Conservation (phyloP, 35 echinoderm and acorn worm species). For the Strongylocentrotus purpuratus region DNA sequence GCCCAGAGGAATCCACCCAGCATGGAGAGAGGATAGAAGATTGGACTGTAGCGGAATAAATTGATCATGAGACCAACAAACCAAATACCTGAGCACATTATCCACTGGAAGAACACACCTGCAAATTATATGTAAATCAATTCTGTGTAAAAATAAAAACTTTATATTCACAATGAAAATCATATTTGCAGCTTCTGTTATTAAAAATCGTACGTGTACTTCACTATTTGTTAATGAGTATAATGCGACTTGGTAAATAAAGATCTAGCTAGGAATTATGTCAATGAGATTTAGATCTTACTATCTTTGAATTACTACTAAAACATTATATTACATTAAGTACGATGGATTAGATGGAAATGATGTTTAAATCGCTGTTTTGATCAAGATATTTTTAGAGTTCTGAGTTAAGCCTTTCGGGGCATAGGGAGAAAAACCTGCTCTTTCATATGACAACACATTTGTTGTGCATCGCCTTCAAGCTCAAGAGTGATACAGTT, state of each 20-base stretch:
- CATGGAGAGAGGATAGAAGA: constrained; percentile 87
- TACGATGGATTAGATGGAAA: too few relatives aligned
- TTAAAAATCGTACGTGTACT: too few relatives aligned
- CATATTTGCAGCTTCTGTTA: neutral
- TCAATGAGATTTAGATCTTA: neutral
- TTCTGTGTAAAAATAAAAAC: neutral
- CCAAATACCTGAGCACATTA: constrained; percentile 83
- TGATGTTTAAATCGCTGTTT: too few relatives aligned
- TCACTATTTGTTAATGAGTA: too few relatives aligned
- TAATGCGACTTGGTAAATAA: too few relatives aligned
- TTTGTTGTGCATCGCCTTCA: too few relatives aligned
- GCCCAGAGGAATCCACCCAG: constrained; percentile 90
- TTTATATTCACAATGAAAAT: neutral
- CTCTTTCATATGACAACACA: too few relatives aligned
- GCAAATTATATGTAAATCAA: neutral
- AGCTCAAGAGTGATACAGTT: too few relatives aligned
- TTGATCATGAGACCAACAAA: constrained; percentile 75
- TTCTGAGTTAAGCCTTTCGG: too few relatives aligned
- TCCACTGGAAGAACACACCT: constrained; percentile 99
- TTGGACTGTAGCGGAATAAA: constrained; percentile 66
- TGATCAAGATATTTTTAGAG: too few relatives aligned
- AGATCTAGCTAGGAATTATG: neutral
- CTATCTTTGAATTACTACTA: neutral
- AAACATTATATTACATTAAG: too few relatives aligned
- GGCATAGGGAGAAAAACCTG: too few relatives aligned